Evolutionary conservation across 2,113 vertebrate genomes (phyloP).

Genomic region (Scytalopus superciliaris): DNA sequence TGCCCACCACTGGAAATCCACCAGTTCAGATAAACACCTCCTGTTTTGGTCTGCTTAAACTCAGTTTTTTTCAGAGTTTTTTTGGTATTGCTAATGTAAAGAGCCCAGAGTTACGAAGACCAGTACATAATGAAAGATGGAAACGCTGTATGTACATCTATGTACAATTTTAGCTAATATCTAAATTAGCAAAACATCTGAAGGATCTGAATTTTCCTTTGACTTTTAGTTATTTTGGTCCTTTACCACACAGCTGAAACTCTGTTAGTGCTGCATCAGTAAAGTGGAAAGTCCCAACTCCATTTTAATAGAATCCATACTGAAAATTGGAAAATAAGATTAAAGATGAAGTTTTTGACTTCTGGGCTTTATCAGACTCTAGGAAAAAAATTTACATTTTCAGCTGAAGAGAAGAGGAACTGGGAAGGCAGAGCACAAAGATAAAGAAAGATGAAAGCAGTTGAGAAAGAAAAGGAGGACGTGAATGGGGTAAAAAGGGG

Average conservation of each 20-base stretch:
- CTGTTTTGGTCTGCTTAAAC: not conserved
- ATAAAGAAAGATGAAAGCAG: slow-evolving; percentile 51
- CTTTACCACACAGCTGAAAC: slow-evolving; percentile 19
- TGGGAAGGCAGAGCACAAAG: not conserved
- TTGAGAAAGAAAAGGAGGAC: slow-evolving; percentile 9
- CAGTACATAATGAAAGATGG: not conserved
- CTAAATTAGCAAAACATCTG: not conserved
- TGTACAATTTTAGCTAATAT: not conserved
- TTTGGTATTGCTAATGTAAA: not conserved
- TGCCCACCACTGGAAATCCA: not conserved
- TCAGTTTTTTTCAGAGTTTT: too few species aligned
- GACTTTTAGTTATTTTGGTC: not conserved
- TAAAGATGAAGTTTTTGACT: slow-evolving; percentile 52
- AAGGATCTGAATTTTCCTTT: slow-evolving; percentile 1
- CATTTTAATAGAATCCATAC: slow-evolving; percentile 41
- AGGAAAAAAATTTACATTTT: slow-evolving; percentile 29
- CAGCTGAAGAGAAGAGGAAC: slow-evolving; percentile 10
- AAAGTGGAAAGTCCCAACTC: not conserved
- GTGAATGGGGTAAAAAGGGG: not conserved
- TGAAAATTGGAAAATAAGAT: slow-evolving; percentile 62
- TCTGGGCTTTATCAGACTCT: slow-evolving; percentile 2
- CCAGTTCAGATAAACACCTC: not conserved
- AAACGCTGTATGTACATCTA: not conserved
- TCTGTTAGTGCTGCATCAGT: slow-evolving; percentile 27
- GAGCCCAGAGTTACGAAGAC: not conserved